These are phyloP conservation scores for Phallusia fumigata DNA, from an alignment of 23 tunicate species.

Conservation along the genomic window DNA sequence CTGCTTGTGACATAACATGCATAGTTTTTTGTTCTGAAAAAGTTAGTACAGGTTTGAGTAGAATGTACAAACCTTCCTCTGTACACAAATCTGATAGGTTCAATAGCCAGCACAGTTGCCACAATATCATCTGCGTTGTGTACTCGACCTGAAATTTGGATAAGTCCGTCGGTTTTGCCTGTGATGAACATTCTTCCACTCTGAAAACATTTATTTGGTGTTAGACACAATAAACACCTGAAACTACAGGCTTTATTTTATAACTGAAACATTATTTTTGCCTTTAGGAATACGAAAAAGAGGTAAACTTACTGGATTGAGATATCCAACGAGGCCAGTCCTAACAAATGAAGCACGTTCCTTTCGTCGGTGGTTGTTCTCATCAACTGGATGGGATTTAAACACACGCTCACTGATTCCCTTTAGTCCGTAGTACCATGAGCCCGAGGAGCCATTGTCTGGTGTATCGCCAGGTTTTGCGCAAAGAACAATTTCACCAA, in stretches of 20 bases:
- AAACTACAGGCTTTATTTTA: no score
- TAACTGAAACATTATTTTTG: no score
- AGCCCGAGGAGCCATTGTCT: conserved; percentile 3
- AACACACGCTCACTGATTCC: conserved; percentile 80
- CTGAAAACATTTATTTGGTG: conserved; percentile 12
- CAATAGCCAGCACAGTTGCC: conserved; percentile 95
- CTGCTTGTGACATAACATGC: no score
- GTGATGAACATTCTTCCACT: conserved; percentile 81
- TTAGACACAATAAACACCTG: no score
- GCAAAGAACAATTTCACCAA: conserved; percentile 76
- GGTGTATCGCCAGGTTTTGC: conserved; percentile 30
- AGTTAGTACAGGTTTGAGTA: background rate
- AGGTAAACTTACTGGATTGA: conserved; percentile 65
- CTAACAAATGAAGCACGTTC: conserved; percentile 56
- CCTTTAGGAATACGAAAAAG: no score
- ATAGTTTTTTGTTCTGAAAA: background rate
- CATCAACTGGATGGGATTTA: conserved; percentile 60
- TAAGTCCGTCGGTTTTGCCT: conserved; percentile 80
- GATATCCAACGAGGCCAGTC: conserved; percentile 86
- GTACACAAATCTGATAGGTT: conserved; percentile 81
- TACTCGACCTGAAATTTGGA: conserved; percentile 48
- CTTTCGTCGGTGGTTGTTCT: conserved; percentile 37
- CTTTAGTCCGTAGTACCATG: conserved; percentile 72
- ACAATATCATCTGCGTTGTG: conserved; percentile 94
- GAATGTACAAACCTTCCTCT: conserved; percentile 68